Evolutionary conservation across 2,113 vertebrate species (phyloP).

Genomic region (Scomber colias): DNA sequence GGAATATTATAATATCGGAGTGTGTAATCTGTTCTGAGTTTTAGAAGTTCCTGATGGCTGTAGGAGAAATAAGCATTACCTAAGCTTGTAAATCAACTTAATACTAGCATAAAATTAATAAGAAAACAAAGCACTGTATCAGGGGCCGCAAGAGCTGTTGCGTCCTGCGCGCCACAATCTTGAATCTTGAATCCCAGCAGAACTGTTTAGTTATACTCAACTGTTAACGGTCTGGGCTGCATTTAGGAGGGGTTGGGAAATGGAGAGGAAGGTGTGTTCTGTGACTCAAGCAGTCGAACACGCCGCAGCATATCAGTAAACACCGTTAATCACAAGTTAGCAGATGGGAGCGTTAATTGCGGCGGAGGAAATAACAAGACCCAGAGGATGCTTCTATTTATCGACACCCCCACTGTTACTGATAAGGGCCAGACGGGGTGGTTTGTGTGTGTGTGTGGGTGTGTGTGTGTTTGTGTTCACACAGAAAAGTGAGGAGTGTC

Average conservation of each 20-base stretch:
- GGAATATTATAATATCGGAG: too few species aligned
- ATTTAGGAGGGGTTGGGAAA: slow-evolving; percentile 19
- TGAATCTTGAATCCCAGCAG: neutral
- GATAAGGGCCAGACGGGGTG: slow-evolving; percentile 51
- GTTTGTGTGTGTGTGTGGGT: slow-evolving; percentile 19
- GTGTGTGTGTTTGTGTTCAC: slow-evolving; percentile 18
- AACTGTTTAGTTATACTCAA: slow-evolving; percentile 1
- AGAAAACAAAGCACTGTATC: too few species aligned
- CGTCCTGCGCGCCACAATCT: too few species aligned
- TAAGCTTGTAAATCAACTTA: too few species aligned
- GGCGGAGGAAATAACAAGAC: slow-evolving; percentile 91
- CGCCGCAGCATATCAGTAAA: slow-evolving; percentile 89
- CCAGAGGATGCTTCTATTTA: slow-evolving; percentile 93
- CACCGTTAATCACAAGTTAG: slow-evolving; percentile 95
- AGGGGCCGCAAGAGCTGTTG: too few species aligned
- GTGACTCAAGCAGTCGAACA: slow-evolving; percentile 67
- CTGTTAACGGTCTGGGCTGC: slow-evolving; percentile 15
- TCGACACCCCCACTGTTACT: slow-evolving; percentile 82
- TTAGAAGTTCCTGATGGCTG: too few species aligned
- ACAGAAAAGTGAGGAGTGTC: slow-evolving; percentile 38
- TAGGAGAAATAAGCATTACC: too few species aligned
- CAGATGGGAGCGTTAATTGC: slow-evolving; percentile 95
- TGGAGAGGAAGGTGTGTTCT: slow-evolving; percentile 33
- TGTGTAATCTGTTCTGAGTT: too few species aligned
- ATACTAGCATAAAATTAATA: too few species aligned